These are phyloP conservation scores for Drosophila austrosaltans DNA, from an alignment of 2,888 invertebrate genomes.

Conservation along the genomic window DNA sequence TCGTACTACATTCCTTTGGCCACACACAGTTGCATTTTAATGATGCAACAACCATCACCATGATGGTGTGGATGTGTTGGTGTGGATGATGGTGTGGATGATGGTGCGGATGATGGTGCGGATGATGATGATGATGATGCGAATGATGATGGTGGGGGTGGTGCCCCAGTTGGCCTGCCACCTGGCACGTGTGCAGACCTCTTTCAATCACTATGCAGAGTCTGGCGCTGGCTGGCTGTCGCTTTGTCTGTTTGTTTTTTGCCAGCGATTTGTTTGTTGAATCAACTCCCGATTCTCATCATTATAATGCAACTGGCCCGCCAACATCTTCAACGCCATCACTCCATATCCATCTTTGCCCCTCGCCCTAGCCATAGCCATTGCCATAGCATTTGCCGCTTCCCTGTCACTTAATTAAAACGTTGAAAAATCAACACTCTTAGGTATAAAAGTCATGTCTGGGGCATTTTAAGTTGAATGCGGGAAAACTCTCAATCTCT, in stretches of 20 bases:
- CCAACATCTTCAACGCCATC: conserved; percentile 19
- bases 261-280: conserved; percentile 73
- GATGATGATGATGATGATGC: conserved; percentile 3
- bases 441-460: conserved; percentile 12
- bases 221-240: conserved; percentile 27
- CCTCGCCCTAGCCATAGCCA: not conserved
- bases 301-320: conserved; percentile 59
- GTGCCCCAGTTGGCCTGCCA: conserved; percentile 8
- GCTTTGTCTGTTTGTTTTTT: conserved; percentile 50
- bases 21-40: conserved; percentile 76
- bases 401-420: conserved; percentile 75
- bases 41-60: conserved; percentile 47
- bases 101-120: not conserved
- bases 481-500: conserved; percentile 22
- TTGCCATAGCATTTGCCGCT: conserved; percentile 19
- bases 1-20: conserved; percentile 64
- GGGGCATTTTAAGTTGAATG: conserved; percentile 39
- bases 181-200: conserved; percentile 55
- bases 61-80: not conserved
- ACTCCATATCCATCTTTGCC: conserved; percentile 1
- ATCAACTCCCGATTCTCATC: conserved; percentile 54
- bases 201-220: conserved; percentile 64
- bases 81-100: not conserved
- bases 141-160: not conserved
- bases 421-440: conserved; percentile 73